Evolutionary conservation across 2,113 vertebrate species (phyloP).

Genomic region (Oreochromis spilurus): DNA sequence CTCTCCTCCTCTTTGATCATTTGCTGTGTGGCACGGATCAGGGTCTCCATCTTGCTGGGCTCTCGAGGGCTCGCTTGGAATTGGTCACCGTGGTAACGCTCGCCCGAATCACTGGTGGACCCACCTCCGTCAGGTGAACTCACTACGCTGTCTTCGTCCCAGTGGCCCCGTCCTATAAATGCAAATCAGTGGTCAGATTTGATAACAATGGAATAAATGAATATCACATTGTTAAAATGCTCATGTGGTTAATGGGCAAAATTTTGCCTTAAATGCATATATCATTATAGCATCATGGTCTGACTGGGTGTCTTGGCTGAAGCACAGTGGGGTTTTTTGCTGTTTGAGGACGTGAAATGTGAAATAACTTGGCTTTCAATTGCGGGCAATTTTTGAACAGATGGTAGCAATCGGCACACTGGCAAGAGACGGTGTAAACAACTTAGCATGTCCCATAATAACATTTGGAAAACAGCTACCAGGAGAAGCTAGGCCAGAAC

Average conservation of each 20-base stretch:
- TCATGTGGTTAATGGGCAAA: background rate
- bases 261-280: slow-evolving; percentile 7
- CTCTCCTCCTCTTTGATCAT: slow-evolving; percentile 99
- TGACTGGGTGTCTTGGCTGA: slow-evolving; percentile 32
- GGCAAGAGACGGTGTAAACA: slow-evolving; percentile 68
- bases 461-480: slow-evolving; percentile 68
- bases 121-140: slow-evolving; percentile 89
- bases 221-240: background rate
- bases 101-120: slow-evolving; percentile 92
- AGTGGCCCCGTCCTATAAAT: slow-evolving; percentile 86
- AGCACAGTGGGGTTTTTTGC: slow-evolving; percentile 18
- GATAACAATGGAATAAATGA: slow-evolving; percentile 1
- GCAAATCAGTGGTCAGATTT: slow-evolving; percentile 12
- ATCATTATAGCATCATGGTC: background rate
- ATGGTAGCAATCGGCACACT: slow-evolving; percentile 68
- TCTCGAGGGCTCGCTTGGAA: slow-evolving; percentile 88
- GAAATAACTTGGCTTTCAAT: slow-evolving; percentile 67
- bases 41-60: slow-evolving; percentile 97
- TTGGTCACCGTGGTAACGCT: slow-evolving; percentile 87
- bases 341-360: slow-evolving; percentile 58
- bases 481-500: slow-evolving; percentile 43
- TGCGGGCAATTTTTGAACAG: slow-evolving; percentile 69
- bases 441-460: slow-evolving; percentile 65
- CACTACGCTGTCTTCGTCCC: slow-evolving; percentile 97
- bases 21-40: slow-evolving; percentile 96